Percentiles rank a stretch among this genome's conserved stretches.
phyloP scores from a whole-genome alignment of 2,888 invertebrate species.

The Cephus runcator region DNA sequence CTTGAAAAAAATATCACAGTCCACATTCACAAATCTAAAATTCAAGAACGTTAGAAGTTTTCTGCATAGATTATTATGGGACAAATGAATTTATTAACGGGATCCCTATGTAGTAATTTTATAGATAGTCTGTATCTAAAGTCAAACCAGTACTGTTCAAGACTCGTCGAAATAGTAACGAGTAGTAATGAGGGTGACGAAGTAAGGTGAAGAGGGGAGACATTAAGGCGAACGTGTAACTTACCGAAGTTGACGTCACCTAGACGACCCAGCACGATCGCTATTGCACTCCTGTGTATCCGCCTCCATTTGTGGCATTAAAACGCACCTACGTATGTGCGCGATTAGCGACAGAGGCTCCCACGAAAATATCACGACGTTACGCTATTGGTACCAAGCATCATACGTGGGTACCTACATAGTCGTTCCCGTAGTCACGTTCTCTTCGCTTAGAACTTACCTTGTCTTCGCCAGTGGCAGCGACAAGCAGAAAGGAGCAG shows the following conservation, averaged over 20 bases:
- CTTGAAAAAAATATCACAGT: background rate
- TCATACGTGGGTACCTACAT: background rate
- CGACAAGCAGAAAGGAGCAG: background rate
- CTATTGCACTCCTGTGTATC: slow-evolving; percentile 22
- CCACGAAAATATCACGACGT: background rate
- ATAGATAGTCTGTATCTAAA: background rate
- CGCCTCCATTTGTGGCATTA: slow-evolving; percentile 5
- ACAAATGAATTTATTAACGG: background rate
- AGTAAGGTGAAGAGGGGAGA: background rate
- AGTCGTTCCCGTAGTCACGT: background rate
- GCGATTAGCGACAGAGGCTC: background rate
- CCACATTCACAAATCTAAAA: background rate
- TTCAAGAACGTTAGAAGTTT: background rate
- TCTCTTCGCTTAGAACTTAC: background rate
- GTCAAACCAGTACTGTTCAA: background rate
- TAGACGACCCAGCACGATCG: slow-evolving; percentile 22
- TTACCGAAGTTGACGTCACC: slow-evolving; percentile 41
- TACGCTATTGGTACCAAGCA: background rate
- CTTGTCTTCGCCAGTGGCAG: background rate
- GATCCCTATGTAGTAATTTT: background rate
- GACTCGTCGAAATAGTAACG: background rate
- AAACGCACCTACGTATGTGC: background rate
- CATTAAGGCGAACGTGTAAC: slow-evolving; percentile 25
- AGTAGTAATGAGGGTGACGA: background rate
- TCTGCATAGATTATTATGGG: background rate